Evolutionary conservation across 2,888 invertebrate genomes (phyloP), one percentile per base, ranked within the genome.

Genomic region (Lypha dubia): DNA sequence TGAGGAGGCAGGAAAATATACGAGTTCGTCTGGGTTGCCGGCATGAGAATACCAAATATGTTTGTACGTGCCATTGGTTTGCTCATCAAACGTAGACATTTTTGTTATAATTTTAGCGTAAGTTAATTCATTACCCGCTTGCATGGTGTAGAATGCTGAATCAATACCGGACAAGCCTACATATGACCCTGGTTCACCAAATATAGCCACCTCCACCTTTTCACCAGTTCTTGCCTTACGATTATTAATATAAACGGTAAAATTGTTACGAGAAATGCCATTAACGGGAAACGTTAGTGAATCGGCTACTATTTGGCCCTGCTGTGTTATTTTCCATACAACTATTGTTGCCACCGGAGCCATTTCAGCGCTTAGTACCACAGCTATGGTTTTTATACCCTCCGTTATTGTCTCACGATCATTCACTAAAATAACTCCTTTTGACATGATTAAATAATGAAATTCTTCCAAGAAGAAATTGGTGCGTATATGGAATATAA

Each of bases 281-380:
- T 98, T 98, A 32, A 99, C 98, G 0, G 98, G 98, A 93, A 98
- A 98, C n/a, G 98, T 98, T 79, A 99, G 93, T 79, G 97, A 97
- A 93, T 99, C 99, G 0, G 97, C 97, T 0, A 98, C 95, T 65
- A 98, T 96, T 88, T 96, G 96, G 0, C 97, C 98, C 87, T 96
- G 95, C 15, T 94, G 94, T 6, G 95, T 95, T 0, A 98, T 95
- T 91, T 96, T 95, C 94, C 98, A 99, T 65, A 97, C 97, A 22
- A 98, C 94, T 44, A 97, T 94, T 0, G 98, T 98, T 15, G 98
- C 96, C 28, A 96, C 96, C 0, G 99, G 99, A 9, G 98, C 97
- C 97, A 97, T 97, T 93, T 97, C 97, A 3, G 97, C 95, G 46
- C 96, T 96, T 65, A 97, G 92, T 0, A 96, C 95, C 84, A 97